A percentile compares a stretch with the other conserved stretches of the same genome.
phyloP scores from a whole-genome alignment of 92 coral and sea anemone genomes.

The Phenganax marumi region DNA sequence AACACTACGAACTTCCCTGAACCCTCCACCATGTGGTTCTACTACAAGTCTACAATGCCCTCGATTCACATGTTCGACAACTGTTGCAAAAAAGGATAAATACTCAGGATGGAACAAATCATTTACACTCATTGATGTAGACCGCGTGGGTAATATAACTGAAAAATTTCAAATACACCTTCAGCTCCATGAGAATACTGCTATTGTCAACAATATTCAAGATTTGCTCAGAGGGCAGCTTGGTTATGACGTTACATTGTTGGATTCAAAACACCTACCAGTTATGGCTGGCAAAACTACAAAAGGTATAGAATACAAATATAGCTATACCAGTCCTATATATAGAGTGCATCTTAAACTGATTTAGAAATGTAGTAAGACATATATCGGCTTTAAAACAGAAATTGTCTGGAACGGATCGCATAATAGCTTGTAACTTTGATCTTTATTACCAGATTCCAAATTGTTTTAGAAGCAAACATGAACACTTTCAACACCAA shows the following conservation, averaged over 20 bases:
- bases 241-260: constrained; percentile 4
- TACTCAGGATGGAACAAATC: too few relatives aligned
- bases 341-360: too few relatives aligned
- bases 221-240: not conserved
- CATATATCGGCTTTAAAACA: too few relatives aligned
- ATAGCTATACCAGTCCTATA: not conserved
- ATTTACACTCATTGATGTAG: not conserved
- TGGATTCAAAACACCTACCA: constrained; percentile 2
- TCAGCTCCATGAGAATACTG: not conserved
- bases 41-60: not conserved
- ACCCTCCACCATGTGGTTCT: constrained; percentile 18
- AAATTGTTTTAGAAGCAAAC: too few relatives aligned
- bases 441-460: too few relatives aligned
- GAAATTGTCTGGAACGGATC: too few relatives aligned
- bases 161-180: not conserved
- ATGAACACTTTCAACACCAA: too few relatives aligned
- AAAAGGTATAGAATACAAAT: not conserved
- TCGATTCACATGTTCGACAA: not conserved
- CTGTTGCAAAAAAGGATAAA: too few relatives aligned
- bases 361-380: too few relatives aligned
- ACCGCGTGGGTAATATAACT: not conserved
- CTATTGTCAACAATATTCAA: not conserved
- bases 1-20: not conserved
- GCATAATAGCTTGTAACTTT: too few relatives aligned
- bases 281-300: constrained; percentile 5